Conservation (phyloP, 2,113 vertebrate genomes). For the Melanerpes aurifrons region DNA sequence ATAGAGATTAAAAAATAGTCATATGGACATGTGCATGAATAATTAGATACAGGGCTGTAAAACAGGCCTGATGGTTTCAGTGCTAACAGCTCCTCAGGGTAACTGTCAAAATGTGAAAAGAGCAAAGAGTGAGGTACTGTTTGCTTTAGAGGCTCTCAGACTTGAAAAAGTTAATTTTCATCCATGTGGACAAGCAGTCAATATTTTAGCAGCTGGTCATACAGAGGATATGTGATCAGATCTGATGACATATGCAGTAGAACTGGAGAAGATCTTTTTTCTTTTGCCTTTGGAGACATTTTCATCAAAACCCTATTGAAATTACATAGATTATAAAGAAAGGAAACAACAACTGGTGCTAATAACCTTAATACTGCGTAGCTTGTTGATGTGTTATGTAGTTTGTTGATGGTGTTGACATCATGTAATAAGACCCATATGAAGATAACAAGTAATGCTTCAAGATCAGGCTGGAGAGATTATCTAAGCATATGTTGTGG, state of each 20-base stretch:
- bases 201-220: slow-evolving; percentile 1
- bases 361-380: slow-evolving; percentile 49
- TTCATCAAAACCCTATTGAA: slow-evolving; percentile 25
- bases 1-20: slow-evolving; percentile 34
- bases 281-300: slow-evolving; percentile 18
- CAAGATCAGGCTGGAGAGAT: slow-evolving; percentile 49
- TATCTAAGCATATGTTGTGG: slow-evolving; percentile 20
- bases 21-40: slow-evolving; percentile 21
- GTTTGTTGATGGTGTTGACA: slow-evolving; percentile 34
- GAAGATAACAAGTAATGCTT: slow-evolving; percentile 18
- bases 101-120: slow-evolving; percentile 44
- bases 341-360: slow-evolving; percentile 32
- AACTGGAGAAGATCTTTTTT: not conserved
- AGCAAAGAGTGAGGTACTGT: slow-evolving; percentile 24
- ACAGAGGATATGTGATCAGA: not conserved
- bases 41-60: slow-evolving; percentile 39
- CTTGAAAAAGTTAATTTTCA: slow-evolving; percentile 33
- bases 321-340: not conserved
- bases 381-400: not conserved
- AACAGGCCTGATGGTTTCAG: slow-evolving; percentile 45
- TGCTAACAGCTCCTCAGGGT: slow-evolving; percentile 34
- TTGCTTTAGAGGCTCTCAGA: slow-evolving; percentile 52
- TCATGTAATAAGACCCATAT: slow-evolving; percentile 18
- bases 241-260: not conserved
- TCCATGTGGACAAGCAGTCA: slow-evolving; percentile 30